phyloP scores from a whole-genome alignment of 2,797 vertebrate species.

The Psittacula echo region DNA sequence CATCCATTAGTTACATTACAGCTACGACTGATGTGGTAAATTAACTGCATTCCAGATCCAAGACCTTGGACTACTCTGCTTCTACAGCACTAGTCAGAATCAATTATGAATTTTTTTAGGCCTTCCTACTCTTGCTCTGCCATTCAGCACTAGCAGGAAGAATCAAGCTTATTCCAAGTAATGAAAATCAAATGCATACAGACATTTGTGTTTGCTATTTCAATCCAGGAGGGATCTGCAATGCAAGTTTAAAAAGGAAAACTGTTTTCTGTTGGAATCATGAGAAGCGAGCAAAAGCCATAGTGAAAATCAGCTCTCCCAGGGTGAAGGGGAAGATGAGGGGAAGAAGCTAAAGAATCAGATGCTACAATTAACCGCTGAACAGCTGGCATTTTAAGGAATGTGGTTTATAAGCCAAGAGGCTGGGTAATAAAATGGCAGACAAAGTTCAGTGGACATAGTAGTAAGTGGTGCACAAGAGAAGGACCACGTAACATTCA shows the following conservation, averaged over 20 bases:
- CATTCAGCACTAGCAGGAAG: not conserved
- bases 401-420: not conserved
- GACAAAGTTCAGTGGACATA: not conserved
- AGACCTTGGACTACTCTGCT: not conserved
- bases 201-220: not conserved
- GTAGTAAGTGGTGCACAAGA: not conserved
- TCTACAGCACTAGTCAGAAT: not conserved
- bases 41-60: not conserved
- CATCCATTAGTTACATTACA: not conserved
- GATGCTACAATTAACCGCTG: not conserved
- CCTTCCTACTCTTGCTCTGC: not conserved
- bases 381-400: not conserved
- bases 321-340: not conserved
- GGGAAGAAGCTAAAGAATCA: not conserved
- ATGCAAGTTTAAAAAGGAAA: conserved; percentile 15
- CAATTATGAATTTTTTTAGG: not conserved
- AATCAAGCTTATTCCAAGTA: not conserved
- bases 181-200: not conserved
- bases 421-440: not conserved
- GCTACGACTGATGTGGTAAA: not conserved
- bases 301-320: conserved; percentile 2
- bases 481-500: not conserved
- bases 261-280: not conserved
- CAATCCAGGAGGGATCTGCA: conserved; percentile 7
- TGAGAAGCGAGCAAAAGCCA: conserved; percentile 10